Evolutionary conservation across 2,797 vertebrate genomes (phyloP).

Genomic region (Buphagus erythrorhynchus): DNA sequence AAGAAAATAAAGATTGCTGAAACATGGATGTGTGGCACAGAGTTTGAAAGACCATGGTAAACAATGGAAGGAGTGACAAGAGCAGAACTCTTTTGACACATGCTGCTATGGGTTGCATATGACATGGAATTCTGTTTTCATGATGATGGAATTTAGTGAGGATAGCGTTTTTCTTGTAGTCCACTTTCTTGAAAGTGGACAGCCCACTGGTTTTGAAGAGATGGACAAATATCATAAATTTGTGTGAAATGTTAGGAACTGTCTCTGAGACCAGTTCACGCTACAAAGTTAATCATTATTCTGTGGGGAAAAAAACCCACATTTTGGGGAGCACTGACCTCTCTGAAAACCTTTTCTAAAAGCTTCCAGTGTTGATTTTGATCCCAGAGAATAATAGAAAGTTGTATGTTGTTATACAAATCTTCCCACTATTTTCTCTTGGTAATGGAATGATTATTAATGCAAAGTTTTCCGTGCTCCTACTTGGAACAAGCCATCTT

Average conservation of each 20-base stretch:
- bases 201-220: background rate
- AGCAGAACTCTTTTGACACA: background rate
- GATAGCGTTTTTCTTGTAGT: background rate
- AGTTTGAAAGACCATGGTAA: background rate
- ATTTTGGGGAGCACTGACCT: background rate
- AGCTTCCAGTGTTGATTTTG: background rate
- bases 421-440: background rate
- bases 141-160: background rate
- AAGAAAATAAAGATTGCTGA: background rate
- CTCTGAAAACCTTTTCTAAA: background rate
- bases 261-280: background rate
- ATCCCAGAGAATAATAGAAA: background rate
- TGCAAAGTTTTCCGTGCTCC: background rate
- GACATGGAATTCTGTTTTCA: background rate
- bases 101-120: background rate
- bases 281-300: background rate
- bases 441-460: background rate
- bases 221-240: background rate
- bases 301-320: accelerated
- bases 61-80: background rate
- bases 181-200: background rate
- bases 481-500: background rate
- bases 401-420: background rate
- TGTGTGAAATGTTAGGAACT: background rate
- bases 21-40: background rate